These are phyloP conservation scores for Taurulus bubalis DNA, from an alignment of 2,113 vertebrate genomes.

Conservation along the genomic window DNA sequence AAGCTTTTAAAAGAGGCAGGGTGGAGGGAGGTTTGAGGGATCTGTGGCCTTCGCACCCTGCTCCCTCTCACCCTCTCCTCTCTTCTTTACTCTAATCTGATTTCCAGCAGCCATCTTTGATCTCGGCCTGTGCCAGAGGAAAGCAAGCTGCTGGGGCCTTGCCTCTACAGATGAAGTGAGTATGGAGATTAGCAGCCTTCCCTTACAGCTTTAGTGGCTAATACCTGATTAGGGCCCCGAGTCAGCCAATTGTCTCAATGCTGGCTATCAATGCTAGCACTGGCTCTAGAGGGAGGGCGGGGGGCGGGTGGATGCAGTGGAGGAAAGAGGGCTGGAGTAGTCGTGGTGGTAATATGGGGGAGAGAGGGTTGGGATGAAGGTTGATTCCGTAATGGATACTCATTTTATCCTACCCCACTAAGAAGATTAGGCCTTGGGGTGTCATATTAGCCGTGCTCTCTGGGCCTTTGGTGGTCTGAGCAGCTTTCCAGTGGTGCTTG, in stretches of 20 bases:
- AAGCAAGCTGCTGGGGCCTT: constrained; percentile 86
- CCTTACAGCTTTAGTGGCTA: constrained; percentile 93
- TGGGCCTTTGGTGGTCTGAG: constrained; percentile 89
- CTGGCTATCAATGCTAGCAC: constrained; percentile 90
- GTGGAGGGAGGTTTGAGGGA: constrained; percentile 80
- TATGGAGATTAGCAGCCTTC: constrained; percentile 96
- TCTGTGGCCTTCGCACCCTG: constrained; percentile 83
- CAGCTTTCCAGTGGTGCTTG: constrained; percentile 89
- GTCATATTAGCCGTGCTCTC: constrained; percentile 98
- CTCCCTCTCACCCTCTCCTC: constrained; percentile 82
- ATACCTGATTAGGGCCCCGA: constrained; percentile 97
- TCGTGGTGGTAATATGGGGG: constrained; percentile 61
- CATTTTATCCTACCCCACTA: constrained; percentile 96
- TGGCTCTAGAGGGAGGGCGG: constrained; percentile 83
- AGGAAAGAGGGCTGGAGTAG: constrained; percentile 64
- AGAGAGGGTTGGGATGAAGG: constrained; percentile 89
- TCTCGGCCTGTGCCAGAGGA: constrained; percentile 84
- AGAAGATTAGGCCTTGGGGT: constrained; percentile 99
- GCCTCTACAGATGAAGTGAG: constrained; percentile 95
- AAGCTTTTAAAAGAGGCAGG: constrained; percentile 66
- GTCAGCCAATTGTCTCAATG: constrained; percentile 93
- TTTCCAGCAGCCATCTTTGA: constrained; percentile 95
- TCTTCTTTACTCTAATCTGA: constrained; percentile 91
- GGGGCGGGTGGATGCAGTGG: constrained; percentile 30
- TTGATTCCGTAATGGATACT: constrained; percentile 99